Evolutionary conservation across 2,113 vertebrate species (phyloP).

Genomic region (Chaetodon trifascialis): DNA sequence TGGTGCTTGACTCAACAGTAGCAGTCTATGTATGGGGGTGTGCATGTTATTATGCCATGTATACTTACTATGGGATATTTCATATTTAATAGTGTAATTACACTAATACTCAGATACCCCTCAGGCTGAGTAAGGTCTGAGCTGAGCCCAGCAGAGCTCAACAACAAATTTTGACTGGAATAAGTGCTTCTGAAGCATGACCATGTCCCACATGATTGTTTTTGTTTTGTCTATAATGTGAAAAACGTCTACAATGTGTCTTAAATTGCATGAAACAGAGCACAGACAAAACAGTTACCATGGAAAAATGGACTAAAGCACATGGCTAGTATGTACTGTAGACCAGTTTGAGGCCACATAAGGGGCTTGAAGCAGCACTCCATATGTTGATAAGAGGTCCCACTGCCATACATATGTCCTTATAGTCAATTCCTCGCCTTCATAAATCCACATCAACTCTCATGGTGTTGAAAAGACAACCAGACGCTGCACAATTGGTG

Average conservation of each 20-base stretch:
- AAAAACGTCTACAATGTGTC: not conserved
- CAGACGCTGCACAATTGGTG: conserved; percentile 38
- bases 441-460: conserved; percentile 70
- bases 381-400: conserved; percentile 66
- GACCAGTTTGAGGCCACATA: conserved; percentile 43
- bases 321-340: not conserved
- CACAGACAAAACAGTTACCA: conserved; percentile 15
- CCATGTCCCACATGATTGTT: too few relatives aligned
- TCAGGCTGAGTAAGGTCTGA: not conserved
- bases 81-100: not conserved
- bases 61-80: not conserved
- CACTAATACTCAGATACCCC: not conserved
- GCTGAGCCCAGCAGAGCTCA: not conserved
- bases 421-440: conserved; percentile 47
- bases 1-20: conserved; percentile 26
- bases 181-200: not conserved
- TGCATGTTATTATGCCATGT: not conserved
- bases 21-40: conserved; percentile 4
- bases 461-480: conserved; percentile 71
- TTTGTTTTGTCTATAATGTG: not conserved
- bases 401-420: conserved; percentile 35
- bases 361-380: conserved; percentile 39
- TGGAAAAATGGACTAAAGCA: conserved; percentile 13
- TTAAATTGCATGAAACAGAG: conserved; percentile 14
- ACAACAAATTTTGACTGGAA: not conserved